Evolutionary conservation across 2,888 invertebrate species (phyloP).

Genomic region (Euphydryas editha): DNA sequence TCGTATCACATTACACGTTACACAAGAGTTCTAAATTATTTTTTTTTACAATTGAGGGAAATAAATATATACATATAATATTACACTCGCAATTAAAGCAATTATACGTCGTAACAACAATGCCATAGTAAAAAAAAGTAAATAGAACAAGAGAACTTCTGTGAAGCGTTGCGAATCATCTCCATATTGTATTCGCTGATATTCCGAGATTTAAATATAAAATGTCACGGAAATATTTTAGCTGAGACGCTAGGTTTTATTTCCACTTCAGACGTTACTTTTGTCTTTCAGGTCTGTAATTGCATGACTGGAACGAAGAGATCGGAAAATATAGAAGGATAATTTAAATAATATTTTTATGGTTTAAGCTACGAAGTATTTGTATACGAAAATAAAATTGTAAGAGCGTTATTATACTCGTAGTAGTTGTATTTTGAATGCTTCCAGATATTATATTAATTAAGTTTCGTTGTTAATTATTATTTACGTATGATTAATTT

Average conservation of each 20-base stretch:
- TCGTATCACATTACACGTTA: neutral
- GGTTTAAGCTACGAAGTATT: neutral
- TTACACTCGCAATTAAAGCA: neutral
- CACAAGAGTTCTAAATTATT: neutral
- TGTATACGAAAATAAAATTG: neutral
- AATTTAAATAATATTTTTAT: constrained; percentile 15
- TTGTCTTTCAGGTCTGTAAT: constrained; percentile 50
- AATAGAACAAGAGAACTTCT: constrained; percentile 2
- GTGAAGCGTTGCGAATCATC: constrained; percentile 1
- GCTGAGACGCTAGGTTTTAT: constrained; percentile 49
- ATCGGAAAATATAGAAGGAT: constrained; percentile 43
- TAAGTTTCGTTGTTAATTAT: too few species aligned
- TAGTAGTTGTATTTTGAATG: neutral
- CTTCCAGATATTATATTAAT: too few species aligned
- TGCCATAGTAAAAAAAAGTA: neutral
- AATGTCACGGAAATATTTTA: constrained; percentile 54
- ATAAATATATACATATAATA: neutral
- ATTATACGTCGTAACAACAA: neutral
- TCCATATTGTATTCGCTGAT: constrained; percentile 8
- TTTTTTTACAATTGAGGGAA: too few species aligned
- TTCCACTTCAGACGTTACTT: constrained; percentile 53
- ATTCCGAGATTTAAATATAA: constrained; percentile 55
- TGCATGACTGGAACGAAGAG: constrained; percentile 46
- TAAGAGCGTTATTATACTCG: neutral
- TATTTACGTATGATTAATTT: too few species aligned